A percentile compares a stretch with the other conserved stretches of the same genome.
Conservation (phyloP, 1,140 invertebrate species). For the Ceratitis capitata region DNA sequence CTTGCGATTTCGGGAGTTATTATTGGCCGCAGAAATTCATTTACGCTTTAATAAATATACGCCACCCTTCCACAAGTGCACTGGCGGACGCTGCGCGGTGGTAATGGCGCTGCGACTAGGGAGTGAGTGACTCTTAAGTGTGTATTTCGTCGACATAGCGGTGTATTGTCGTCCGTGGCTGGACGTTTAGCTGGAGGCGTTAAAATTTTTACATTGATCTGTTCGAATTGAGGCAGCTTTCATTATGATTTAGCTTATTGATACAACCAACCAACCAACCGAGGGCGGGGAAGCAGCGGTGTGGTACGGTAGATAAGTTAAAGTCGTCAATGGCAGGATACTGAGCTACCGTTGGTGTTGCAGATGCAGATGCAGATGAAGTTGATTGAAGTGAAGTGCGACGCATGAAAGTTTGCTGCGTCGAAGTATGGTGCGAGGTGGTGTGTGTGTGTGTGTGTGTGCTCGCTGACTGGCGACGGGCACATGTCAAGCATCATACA, state of each 20-base stretch:
- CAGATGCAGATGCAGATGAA: conserved; percentile 5
- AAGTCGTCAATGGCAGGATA: not conserved
- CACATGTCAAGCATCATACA: conserved; percentile 59
- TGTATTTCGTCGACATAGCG: not conserved
- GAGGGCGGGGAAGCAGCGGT: not conserved
- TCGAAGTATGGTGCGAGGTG: not conserved
- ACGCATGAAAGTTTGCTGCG: conserved; percentile 16
- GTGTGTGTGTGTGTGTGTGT: not conserved
- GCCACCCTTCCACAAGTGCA: conserved; percentile 39
- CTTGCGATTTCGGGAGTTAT: conserved; percentile 31
- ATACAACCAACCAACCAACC: not conserved
- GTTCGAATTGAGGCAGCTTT: conserved; percentile 14
- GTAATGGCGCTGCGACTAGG: conserved; percentile 1
- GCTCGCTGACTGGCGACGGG: conserved; percentile 35
- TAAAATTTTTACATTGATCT: conserved; percentile 40
- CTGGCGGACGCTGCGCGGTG: not conserved
- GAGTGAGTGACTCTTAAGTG: not conserved
- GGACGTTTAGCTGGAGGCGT: conserved; percentile 42
- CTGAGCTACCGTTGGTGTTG: not conserved
- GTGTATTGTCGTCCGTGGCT: not conserved
- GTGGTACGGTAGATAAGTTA: not conserved
- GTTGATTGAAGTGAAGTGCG: not conserved
- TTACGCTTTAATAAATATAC: conserved; percentile 64
- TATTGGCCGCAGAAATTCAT: conserved; percentile 58
- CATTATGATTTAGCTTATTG: conserved; percentile 25